phyloP scores from a whole-genome alignment of 1,140 invertebrate genomes.

The Drosophila sproati region DNA sequence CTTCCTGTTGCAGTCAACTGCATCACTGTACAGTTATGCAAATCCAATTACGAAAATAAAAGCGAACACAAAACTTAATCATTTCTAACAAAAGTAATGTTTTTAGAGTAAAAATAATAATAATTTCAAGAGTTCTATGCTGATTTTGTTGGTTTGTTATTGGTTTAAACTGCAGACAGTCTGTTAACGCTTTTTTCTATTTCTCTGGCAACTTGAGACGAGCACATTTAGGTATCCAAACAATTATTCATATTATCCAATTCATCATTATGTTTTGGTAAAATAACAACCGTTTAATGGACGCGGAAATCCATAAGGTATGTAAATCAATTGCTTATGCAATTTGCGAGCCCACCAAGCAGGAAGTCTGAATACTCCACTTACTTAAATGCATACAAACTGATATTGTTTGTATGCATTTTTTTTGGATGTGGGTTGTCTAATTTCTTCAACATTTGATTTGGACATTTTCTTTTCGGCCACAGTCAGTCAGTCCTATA shows the following conservation, averaged over 20 bases:
- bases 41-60: neutral
- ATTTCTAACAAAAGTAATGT: too few relatives aligned
- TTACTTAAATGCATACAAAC: neutral
- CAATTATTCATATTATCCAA: too few relatives aligned
- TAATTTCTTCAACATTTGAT: constrained; percentile 4
- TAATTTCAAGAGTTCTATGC: neutral
- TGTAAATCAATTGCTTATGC: constrained; percentile 52
- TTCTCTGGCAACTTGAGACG: too few relatives aligned
- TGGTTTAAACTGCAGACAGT: too few relatives aligned
- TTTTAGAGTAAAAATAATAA: too few relatives aligned
- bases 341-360: constrained; percentile 35
- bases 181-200: too few relatives aligned
- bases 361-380: constrained; percentile 51
- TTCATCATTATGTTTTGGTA: too few relatives aligned
- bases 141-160: too few relatives aligned
- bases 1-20: neutral
- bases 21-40: constrained; percentile 2
- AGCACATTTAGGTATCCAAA: too few relatives aligned
- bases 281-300: constrained; percentile 18
- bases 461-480: constrained; percentile 11
- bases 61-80: neutral
- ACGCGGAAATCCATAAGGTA: constrained; percentile 50
- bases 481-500: neutral
- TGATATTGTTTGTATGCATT: neutral
- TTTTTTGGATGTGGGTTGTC: constrained; percentile 28